Evolutionary conservation across 2,888 invertebrate species (phyloP).

Genomic region (Crepidodera aurea): DNA sequence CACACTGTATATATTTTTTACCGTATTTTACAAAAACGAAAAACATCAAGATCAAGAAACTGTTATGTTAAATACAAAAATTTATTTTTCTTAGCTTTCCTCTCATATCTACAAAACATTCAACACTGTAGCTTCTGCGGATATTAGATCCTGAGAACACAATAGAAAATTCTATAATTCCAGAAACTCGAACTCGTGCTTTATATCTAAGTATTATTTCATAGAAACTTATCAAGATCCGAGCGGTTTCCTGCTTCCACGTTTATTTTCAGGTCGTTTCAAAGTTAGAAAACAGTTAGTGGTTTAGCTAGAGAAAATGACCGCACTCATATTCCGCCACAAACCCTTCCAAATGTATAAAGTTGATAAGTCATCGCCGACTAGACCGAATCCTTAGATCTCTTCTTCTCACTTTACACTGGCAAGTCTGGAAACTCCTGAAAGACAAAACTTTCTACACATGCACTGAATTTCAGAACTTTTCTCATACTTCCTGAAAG

Average conservation of each 20-base stretch:
- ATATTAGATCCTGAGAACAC: too few species aligned
- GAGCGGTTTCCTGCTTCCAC: neutral
- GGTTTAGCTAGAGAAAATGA: constrained; percentile 17
- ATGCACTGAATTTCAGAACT: constrained; percentile 46
- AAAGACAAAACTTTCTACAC: constrained; percentile 48
- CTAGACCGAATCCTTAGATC: constrained; percentile 16
- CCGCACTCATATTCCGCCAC: constrained; percentile 14
- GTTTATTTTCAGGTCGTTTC: constrained; percentile 3
- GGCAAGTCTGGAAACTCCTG: constrained; percentile 36
- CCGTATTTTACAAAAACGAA: too few species aligned
- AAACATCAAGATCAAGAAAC: too few species aligned
- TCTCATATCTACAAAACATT: too few species aligned
- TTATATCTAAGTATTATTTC: constrained; percentile 1
- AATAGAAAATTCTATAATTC: neutral
- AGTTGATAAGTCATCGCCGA: constrained; percentile 17
- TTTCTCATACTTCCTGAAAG: constrained; percentile 41
- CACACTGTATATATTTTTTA: too few species aligned
- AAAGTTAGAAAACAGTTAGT: constrained; percentile 12
- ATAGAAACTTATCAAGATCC: constrained; percentile 8
- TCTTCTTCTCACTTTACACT: constrained; percentile 25
- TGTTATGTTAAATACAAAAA: too few species aligned
- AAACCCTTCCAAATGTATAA: constrained; percentile 12
- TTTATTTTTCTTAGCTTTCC: too few species aligned
- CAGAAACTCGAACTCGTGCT: neutral
- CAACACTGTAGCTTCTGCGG: too few species aligned